Percentiles rank a stretch among this genome's conserved stretches.
These are phyloP conservation scores for Heteronetta atricapilla DNA, from an alignment of 2,113 vertebrate species.

Conservation along the genomic window DNA sequence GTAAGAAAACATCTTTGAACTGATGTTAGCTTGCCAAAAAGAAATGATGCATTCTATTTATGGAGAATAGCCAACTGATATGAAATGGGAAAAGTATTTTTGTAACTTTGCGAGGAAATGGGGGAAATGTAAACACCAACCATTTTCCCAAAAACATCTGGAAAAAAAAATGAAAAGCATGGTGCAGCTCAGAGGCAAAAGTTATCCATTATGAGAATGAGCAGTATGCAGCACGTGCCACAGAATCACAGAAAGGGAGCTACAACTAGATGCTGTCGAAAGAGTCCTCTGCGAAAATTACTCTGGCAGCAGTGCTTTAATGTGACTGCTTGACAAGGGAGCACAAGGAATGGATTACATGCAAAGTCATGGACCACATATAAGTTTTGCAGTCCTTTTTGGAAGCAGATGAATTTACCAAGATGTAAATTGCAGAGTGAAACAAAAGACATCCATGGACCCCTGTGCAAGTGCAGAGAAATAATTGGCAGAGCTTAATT, in stretches of 20 bases:
- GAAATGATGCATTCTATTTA: background rate
- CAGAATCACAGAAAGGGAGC: background rate
- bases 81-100: background rate
- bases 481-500: background rate
- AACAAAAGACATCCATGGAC: background rate
- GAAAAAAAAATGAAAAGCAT: rapidly evolving
- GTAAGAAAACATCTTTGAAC: background rate
- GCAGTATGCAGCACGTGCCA: no score
- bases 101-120: background rate
- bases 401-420: background rate
- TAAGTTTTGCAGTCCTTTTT: background rate
- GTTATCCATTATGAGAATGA: background rate
- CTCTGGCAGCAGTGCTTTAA: background rate
- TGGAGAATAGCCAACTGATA: background rate
- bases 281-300: background rate
- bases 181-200: background rate
- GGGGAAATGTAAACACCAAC: background rate
- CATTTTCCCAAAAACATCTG: background rate
- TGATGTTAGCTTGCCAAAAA: background rate
- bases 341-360: background rate
- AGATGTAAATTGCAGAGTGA: background rate
- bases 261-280: background rate
- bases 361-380: background rate
- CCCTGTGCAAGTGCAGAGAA: background rate
- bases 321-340: background rate